Conservation (phyloP, 2,888 invertebrate species). For the Andrena minutula region DNA sequence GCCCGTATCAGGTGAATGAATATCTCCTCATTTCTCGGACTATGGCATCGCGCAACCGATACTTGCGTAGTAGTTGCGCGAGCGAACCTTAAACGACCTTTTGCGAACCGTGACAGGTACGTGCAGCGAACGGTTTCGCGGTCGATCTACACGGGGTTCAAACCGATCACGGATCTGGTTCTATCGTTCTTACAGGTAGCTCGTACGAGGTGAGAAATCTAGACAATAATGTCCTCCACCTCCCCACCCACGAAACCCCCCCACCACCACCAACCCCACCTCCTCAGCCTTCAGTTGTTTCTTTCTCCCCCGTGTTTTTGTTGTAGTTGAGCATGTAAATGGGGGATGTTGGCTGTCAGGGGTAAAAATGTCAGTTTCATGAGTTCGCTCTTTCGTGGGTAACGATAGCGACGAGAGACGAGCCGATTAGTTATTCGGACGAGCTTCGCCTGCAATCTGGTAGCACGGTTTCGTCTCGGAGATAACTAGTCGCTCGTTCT, state of each 20-base stretch:
- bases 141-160: constrained; percentile 81
- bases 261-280: no score
- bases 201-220: constrained; percentile 77
- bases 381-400: no score
- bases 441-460: no score
- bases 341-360: no score
- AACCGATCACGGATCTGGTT: constrained; percentile 77
- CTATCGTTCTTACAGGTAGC: constrained; percentile 77
- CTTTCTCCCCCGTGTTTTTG: not conserved
- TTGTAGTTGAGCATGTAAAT: no score
- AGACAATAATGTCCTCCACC: not conserved
- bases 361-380: no score
- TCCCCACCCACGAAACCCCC: not conserved
- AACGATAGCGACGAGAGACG: no score
- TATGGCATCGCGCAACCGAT: not conserved
- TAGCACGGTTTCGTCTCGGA: no score
- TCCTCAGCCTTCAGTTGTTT: not conserved
- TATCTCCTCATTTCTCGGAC: constrained; percentile 11
- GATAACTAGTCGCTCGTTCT: not conserved
- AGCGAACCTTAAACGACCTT: constrained; percentile 55
- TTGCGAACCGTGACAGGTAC: constrained; percentile 69
- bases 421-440: no score
- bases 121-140: constrained; percentile 75
- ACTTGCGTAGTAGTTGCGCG: constrained; percentile 27
- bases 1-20: constrained; percentile 78